A percentile compares a stretch with the other conserved stretches of the same genome.
These are phyloP conservation scores for Trachelipus rathkii DNA, from an alignment of 1,140 invertebrate species.

Conservation along the genomic window DNA sequence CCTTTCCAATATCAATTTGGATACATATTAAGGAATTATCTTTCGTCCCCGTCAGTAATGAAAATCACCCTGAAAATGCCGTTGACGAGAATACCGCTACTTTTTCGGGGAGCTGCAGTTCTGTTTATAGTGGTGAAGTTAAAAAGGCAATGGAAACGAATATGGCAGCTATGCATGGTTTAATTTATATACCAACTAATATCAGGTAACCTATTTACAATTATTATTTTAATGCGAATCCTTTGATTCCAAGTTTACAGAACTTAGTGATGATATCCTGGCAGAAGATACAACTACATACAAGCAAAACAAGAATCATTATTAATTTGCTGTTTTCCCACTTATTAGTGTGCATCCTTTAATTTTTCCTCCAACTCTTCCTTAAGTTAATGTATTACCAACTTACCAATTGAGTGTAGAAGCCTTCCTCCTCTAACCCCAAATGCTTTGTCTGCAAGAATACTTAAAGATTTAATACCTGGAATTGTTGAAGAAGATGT, in stretches of 20 bases:
- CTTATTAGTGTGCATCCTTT: constrained; percentile 71
- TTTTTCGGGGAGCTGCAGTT: too few relatives aligned
- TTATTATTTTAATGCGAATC: constrained; percentile 79
- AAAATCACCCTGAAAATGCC: too few relatives aligned
- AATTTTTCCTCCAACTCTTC: constrained; percentile 66
- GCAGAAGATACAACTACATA: constrained; percentile 48
- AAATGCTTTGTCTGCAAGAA: not conserved
- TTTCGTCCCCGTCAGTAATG: constrained; percentile 23
- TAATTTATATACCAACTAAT: constrained; percentile 67
- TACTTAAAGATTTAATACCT: not conserved
- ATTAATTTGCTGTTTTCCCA: constrained; percentile 46
- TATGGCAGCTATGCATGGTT: constrained; percentile 55
- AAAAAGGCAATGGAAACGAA: not conserved
- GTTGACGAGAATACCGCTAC: too few relatives aligned
- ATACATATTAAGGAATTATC: constrained; percentile 50
- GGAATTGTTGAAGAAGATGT: not conserved
- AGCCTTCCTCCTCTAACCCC: not conserved
- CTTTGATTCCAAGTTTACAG: constrained; percentile 74
- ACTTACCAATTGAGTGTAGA: not conserved
- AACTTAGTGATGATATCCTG: constrained; percentile 72
- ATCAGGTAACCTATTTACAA: constrained; percentile 90
- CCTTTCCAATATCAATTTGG: constrained; percentile 83
- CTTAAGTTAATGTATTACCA: constrained; percentile 48
- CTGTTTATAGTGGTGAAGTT: not conserved
- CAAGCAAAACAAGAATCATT: constrained; percentile 32